phyloP scores from a whole-genome alignment of 2,888 invertebrate genomes.

The Entomobrya proxima region DNA sequence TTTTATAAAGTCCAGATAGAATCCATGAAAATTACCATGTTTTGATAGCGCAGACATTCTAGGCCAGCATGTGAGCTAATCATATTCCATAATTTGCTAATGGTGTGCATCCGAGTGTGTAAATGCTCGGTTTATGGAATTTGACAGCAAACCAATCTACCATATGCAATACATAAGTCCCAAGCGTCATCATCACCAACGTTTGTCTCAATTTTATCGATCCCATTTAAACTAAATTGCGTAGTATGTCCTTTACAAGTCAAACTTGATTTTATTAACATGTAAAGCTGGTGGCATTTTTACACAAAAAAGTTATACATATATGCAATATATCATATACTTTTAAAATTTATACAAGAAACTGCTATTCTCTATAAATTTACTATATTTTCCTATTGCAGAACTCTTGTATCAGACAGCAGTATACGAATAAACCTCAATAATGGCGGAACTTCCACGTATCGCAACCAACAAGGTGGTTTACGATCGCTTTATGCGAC shows the following conservation, averaged over 20 bases:
- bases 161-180: conserved; percentile 7
- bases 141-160: not conserved
- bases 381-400: not conserved
- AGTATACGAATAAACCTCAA: not conserved
- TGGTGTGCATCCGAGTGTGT: not conserved
- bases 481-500: conserved; percentile 82
- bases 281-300: not conserved
- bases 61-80: not conserved
- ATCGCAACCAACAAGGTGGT: conserved; percentile 76
- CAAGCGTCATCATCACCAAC: not conserved
- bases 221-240: not conserved
- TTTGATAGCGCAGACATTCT: not conserved
- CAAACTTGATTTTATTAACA: no score
- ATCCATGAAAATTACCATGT: not conserved
- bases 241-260: not conserved
- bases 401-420: not conserved
- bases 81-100: no score
- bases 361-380: not conserved
- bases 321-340: not conserved
- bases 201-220: not conserved
- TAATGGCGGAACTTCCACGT: conserved; percentile 48
- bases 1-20: not conserved
- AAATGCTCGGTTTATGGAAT: not conserved
- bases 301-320: not conserved
- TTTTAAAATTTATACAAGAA: not conserved